Conservation (phyloP, 2,888 invertebrate genomes). For the Platerodrilus igneus region DNA sequence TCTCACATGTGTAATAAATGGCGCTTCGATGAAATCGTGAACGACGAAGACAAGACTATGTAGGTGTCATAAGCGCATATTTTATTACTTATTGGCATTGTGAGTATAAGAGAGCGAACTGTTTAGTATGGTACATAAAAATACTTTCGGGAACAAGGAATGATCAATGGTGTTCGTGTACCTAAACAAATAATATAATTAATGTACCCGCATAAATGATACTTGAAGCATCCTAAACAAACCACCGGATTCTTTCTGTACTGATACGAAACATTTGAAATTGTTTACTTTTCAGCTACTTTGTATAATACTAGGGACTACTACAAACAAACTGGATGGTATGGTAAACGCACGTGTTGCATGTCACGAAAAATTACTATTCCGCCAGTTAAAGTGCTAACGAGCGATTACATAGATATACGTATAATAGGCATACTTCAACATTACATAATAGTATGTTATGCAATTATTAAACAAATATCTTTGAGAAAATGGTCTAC, state of each 20-base stretch:
- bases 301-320: too few species aligned
- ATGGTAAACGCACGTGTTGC: too few species aligned
- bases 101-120: conserved; percentile 31
- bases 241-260: conserved; percentile 1
- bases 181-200: conserved; percentile 12
- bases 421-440: too few species aligned
- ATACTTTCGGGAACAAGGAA: conserved; percentile 26
- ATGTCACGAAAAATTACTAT: too few species aligned
- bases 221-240: conserved; percentile 8
- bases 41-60: conserved; percentile 24
- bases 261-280: conserved; percentile 2
- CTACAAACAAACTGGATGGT: too few species aligned
- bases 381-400: too few species aligned
- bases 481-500: too few species aligned
- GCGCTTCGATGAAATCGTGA: conserved; percentile 18
- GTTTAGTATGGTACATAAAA: conserved; percentile 30
- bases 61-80: conserved; percentile 38
- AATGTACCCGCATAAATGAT: conserved; percentile 4
- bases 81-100: conserved; percentile 41
- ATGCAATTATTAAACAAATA: too few species aligned
- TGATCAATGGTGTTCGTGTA: conserved; percentile 6
- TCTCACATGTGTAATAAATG: conserved; percentile 23
- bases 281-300: too few species aligned
- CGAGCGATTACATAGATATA: too few species aligned
- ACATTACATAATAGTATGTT: too few species aligned